These are phyloP conservation scores for Heliothis subflexa DNA, from an alignment of 1,140 invertebrate genomes.

Conservation along the genomic window DNA sequence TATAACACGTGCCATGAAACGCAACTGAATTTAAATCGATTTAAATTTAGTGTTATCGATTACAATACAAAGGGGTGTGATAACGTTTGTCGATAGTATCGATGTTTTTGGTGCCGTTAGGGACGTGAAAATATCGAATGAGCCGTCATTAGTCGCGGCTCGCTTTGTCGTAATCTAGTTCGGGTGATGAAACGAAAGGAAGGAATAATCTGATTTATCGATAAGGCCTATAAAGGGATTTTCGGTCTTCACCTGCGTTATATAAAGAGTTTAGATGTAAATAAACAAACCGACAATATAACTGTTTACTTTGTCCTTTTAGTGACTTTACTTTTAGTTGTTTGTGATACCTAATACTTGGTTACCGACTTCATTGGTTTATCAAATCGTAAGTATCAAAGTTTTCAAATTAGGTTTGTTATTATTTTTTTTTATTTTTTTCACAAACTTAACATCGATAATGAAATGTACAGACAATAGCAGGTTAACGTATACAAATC, in stretches of 20 bases:
- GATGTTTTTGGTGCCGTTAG: slow-evolving; percentile 61
- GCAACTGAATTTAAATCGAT: slow-evolving; percentile 65
- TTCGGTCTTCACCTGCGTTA: slow-evolving; percentile 1
- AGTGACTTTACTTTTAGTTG: no score
- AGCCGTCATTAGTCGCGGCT: slow-evolving; percentile 47
- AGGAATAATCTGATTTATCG: slow-evolving; percentile 26
- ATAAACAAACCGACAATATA: slow-evolving; percentile 5
- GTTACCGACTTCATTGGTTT: no score
- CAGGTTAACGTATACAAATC: no score
- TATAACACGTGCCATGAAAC: slow-evolving; percentile 74
- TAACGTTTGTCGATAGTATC: slow-evolving; percentile 64
- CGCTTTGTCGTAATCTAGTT: slow-evolving; percentile 53
- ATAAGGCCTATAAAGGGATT: slow-evolving; percentile 31
- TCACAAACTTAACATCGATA: slow-evolving; percentile 1
- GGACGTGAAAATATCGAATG: slow-evolving; percentile 51
- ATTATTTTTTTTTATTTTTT: no score
- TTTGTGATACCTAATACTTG: no score
- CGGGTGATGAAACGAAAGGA: slow-evolving; percentile 38
- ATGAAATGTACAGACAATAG: not conserved
- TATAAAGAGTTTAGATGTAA: slow-evolving; percentile 14
- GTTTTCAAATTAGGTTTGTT: no score
- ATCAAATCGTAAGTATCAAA: no score
- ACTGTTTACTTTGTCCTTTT: not conserved
- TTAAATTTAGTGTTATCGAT: slow-evolving; percentile 69
- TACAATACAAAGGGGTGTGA: slow-evolving; percentile 69